These are phyloP conservation scores for Ctenosaura bakeri DNA, from an alignment of 2,797 vertebrate genomes.

Conservation along the genomic window DNA sequence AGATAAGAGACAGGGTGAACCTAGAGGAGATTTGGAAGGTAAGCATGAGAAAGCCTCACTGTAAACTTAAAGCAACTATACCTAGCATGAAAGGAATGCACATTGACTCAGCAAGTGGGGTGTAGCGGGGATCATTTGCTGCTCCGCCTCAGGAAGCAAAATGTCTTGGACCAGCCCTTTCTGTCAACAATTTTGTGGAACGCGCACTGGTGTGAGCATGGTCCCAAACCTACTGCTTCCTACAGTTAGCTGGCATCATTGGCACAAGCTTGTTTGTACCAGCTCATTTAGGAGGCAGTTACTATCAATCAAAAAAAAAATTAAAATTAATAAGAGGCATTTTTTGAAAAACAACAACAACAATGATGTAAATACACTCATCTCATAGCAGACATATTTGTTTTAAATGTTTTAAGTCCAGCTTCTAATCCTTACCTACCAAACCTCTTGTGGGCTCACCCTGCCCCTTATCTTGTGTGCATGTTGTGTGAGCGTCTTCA, in stretches of 20 bases:
- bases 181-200: too few species aligned
- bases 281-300: neutral
- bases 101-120: too few species aligned
- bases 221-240: too few species aligned
- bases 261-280: neutral
- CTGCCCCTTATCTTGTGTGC: neutral
- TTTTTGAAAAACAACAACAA: neutral
- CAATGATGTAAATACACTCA: neutral
- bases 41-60: neutral
- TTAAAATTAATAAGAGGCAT: neutral
- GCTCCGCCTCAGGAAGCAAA: too few species aligned
- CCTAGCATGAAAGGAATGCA: neutral
- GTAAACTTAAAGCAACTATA: neutral
- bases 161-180: too few species aligned
- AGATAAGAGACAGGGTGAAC: neutral
- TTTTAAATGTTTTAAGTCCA: neutral
- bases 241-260: too few species aligned
- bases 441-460: neutral
- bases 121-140: too few species aligned
- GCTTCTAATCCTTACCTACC: neutral
- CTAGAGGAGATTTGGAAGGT: neutral
- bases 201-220: too few species aligned
- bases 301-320: neutral
- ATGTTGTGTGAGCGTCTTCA: too few species aligned
- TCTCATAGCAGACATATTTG: neutral